A percentile compares a stretch with the other conserved stretches of the same genome.
Conservation (phyloP, 1,140 invertebrate genomes). For the Euglossa dilemma region DNA sequence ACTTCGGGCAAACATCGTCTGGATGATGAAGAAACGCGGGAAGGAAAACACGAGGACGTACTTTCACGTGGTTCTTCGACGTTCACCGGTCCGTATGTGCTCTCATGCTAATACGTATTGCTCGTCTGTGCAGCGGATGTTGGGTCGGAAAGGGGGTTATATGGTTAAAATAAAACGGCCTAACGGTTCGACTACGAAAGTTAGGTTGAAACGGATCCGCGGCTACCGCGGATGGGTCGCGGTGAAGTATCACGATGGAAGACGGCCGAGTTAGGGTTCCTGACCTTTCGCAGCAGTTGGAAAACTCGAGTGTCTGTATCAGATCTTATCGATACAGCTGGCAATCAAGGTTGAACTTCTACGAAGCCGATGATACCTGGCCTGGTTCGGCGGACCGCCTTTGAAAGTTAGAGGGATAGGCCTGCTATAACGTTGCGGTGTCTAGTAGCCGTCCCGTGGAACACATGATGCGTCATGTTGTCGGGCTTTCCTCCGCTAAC, state of each 20-base stretch:
- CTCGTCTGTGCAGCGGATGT: neutral
- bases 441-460: constrained; percentile 62
- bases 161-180: constrained; percentile 10
- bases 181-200: constrained; percentile 23
- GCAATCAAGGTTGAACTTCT: constrained; percentile 53
- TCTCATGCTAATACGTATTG: neutral
- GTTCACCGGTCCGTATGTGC: neutral
- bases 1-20: too few relatives aligned
- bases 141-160: neutral
- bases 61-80: neutral
- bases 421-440: constrained; percentile 45
- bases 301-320: constrained; percentile 71
- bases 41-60: neutral
- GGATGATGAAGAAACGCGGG: neutral
- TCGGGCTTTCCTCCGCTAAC: constrained; percentile 38
- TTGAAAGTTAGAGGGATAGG: constrained; percentile 56
- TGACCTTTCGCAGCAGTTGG: constrained; percentile 68
- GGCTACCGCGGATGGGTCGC: constrained; percentile 19
- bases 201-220: constrained; percentile 21
- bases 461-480: constrained; percentile 50
- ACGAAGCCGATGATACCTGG: constrained; percentile 61
- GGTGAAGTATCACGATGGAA: constrained; percentile 41
- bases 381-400: constrained; percentile 44
- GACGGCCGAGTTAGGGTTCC: constrained; percentile 63
- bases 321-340: constrained; percentile 71